Evolutionary conservation across 2,888 invertebrate genomes (phyloP), one percentile per base, ranked within the genome.

Genomic region (Lypha dubia): DNA sequence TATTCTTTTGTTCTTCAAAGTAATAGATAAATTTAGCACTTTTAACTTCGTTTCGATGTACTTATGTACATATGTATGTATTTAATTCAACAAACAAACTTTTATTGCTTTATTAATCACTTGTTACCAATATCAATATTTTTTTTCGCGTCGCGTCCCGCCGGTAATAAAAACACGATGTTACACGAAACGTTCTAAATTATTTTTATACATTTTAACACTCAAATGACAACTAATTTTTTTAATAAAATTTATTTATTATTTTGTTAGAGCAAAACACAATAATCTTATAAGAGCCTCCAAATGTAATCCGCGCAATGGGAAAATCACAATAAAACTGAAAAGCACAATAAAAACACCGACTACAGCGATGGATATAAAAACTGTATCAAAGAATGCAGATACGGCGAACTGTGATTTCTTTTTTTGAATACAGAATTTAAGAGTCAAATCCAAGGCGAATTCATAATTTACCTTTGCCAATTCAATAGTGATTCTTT

Each of bases 301-400:
- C 58, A 62, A 77, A 49, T 44, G 9, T 51, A 80, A 83, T 74
- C 77, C 76, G 77, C 63, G 75, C 81, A 75, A 65, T 81, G 74
- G 22, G 73, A 79, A 83, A 79, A 60, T 81, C 58, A 67, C 79
- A 62, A 74, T 22, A 75, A 70, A 76, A 84, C 79, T 80, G 58
- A 2, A 28, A 28, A 28, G 28, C 28, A 28, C 28, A 28, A n/a
- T 28, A 28, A 28, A 28, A 28, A 4, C 28, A 28, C 28, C 28
- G 28, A 28, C 28, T 28, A 4, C 28, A 28, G 5, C 28, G n/a
- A n/a, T n/a, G n/a, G n/a, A n/a, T n/a, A 28, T 28, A 28, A 2
- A 28, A 28, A 28, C 3, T 28, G 28, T 28, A 28, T 28, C 28
- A 28, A 2, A 28, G 5, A 28, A 28, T 28, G 28, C n/a, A n/a